Evolutionary conservation across 2,113 vertebrate genomes (phyloP).

Genomic region (Myiagra hebetior): DNA sequence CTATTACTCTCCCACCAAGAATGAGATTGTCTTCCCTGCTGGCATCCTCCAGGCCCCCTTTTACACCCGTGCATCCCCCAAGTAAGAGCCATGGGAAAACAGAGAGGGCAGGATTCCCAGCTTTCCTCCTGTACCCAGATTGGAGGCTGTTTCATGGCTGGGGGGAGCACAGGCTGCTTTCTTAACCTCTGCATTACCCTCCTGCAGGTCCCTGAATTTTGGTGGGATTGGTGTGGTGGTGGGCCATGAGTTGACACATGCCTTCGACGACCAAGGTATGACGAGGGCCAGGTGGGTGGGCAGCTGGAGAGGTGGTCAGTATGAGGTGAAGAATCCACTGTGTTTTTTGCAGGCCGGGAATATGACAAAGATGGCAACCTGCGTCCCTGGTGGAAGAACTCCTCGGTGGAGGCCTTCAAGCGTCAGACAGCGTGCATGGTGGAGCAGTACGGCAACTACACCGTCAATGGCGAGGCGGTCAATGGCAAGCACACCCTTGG

Average conservation of each 20-base stretch:
- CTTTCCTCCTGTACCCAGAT: not conserved
- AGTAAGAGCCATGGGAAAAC: slow-evolving; percentile 70
- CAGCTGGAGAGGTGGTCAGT: not conserved
- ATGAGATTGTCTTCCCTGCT: slow-evolving; percentile 93
- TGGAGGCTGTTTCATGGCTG: not conserved
- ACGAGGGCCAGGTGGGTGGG: rapidly evolving
- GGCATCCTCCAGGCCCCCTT: slow-evolving; percentile 95
- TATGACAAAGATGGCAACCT: slow-evolving; percentile 95
- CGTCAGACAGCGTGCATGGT: slow-evolving; percentile 91
- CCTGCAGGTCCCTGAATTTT: slow-evolving; percentile 87
- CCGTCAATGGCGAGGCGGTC: slow-evolving; percentile 84
- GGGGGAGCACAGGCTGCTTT: not conserved
- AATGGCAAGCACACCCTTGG: slow-evolving; percentile 93
- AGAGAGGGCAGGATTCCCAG: not conserved
- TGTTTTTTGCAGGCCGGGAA: slow-evolving; percentile 80
- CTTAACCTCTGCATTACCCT: not conserved
- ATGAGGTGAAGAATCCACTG: not conserved
- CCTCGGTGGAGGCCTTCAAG: slow-evolving; percentile 93
- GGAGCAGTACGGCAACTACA: slow-evolving; percentile 92
- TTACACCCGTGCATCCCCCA: slow-evolving; percentile 86
- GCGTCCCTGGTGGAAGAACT: slow-evolving; percentile 95
- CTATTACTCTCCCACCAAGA: slow-evolving; percentile 97
- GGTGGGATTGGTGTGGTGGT: slow-evolving; percentile 95
- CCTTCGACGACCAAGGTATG: slow-evolving; percentile 94
- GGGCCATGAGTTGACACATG: slow-evolving; percentile 94